phyloP scores from a whole-genome alignment of 2,888 invertebrate species.

The Chalcosyrphus nemorum region DNA sequence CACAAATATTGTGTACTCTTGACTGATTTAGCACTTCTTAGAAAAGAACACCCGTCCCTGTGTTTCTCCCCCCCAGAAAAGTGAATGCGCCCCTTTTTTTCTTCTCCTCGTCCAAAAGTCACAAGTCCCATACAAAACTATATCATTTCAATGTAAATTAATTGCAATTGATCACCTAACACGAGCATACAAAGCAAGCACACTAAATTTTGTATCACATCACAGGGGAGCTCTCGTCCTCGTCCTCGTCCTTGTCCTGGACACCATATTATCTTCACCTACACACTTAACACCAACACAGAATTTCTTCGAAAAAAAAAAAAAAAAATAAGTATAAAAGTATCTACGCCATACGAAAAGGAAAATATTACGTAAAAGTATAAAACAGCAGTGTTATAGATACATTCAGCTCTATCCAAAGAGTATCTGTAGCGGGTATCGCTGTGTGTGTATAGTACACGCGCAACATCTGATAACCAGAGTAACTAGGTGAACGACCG shows the following conservation, averaged over 20 bases:
- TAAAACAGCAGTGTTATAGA: neutral
- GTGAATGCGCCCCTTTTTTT: neutral
- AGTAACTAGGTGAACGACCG: conserved; percentile 82
- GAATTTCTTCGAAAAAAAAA: neutral
- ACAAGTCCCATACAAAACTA: conserved; percentile 7
- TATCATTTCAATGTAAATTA: conserved; percentile 38
- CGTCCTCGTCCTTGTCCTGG: too few species aligned
- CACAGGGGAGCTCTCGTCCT: too few species aligned
- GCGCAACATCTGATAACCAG: conserved; percentile 72
- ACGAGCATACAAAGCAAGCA: conserved; percentile 7
- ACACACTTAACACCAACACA: conserved; percentile 6
- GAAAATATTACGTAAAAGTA: conserved; percentile 43
- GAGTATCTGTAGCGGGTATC: neutral
- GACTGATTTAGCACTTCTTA: neutral
- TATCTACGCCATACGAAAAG: neutral
- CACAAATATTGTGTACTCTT: neutral
- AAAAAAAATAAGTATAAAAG: neutral
- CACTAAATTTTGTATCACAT: neutral
- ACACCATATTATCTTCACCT: too few species aligned
- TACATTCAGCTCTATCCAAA: conserved; percentile 13
- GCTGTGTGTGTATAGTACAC: conserved; percentile 55
- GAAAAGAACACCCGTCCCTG: neutral
- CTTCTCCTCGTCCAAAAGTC: too few species aligned
- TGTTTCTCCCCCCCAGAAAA: neutral
- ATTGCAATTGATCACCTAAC: conserved; percentile 60